Evolutionary conservation across 2,888 invertebrate species (phyloP).

Genomic region (Altica lythri): DNA sequence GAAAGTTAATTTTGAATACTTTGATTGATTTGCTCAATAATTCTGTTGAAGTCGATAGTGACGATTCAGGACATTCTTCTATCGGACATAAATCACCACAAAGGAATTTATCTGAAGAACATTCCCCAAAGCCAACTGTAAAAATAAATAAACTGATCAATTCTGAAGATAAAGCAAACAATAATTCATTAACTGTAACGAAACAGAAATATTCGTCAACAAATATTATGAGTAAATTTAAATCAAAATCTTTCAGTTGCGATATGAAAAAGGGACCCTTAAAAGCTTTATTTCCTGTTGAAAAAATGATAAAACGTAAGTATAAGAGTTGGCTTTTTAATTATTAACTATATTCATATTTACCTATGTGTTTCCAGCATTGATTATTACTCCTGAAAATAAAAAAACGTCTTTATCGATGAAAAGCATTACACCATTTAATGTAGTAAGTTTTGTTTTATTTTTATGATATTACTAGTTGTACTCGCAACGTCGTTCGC

Average conservation of each 20-base stretch:
- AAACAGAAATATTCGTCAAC: constrained; percentile 30
- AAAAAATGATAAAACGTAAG: constrained; percentile 38
- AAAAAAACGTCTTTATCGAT: too few species aligned
- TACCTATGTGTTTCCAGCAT: too few species aligned
- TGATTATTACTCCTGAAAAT: too few species aligned
- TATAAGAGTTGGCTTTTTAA: too few species aligned
- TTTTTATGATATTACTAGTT: too few species aligned
- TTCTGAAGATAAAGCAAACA: not conserved
- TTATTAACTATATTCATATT: too few species aligned
- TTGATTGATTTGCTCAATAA: constrained; percentile 28
- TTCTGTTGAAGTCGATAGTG: constrained; percentile 5
- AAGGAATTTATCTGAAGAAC: not conserved
- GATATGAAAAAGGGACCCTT: constrained; percentile 33
- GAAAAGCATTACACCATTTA: too few species aligned
- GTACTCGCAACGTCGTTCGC: too few species aligned
- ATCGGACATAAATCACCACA: constrained; percentile 12
- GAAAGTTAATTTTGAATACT: constrained; percentile 30
- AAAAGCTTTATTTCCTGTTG: constrained; percentile 40
- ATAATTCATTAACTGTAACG: constrained; percentile 7
- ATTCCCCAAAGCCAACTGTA: not conserved
- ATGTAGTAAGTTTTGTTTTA: too few species aligned
- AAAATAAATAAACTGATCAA: not conserved
- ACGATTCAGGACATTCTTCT: constrained; percentile 38
- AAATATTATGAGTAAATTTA: constrained; percentile 23
- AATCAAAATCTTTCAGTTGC: constrained; percentile 19